Base-by-base conservation (phyloP, 2,888 invertebrate genomes). In the Pandemis cinnamomeana region DNA sequence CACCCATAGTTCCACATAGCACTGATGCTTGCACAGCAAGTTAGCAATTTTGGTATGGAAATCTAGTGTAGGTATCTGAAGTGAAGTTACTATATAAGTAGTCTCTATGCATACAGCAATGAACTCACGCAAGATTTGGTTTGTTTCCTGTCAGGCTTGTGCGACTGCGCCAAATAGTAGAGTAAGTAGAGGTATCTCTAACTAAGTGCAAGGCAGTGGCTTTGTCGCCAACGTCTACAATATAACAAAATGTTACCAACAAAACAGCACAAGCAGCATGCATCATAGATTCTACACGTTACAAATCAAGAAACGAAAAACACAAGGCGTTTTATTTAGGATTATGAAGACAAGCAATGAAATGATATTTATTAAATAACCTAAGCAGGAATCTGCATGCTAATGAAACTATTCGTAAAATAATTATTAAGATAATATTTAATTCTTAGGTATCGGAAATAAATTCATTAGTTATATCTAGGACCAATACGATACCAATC, bases 391-490 rank as follows among this genome's bases (percentile, higher is more conserved):
- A 36, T 36, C 27, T 36, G 27, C 27, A 36, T 36, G 27, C 27
- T 36, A 36, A 36, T 36, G 27, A 36, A 36, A 36, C 4, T 2
- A 36, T 36, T 36, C 27, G 27, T 36, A 36, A 36, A 36, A 36
- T 36, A 36, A 36, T 36, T 36, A 36, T 36, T 1, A 36, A 36
- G 27, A 36, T 36, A 36, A 36, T 36, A 36, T 36, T 36, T 36
- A 36, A 36, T 36, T 36, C 27, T 36, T 36, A 48, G 46, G 11
- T 11, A 48, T 48, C 3, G 7, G n/a, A 4, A 2, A n/a, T 15
- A n/a, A n/a, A 15, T 53, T 53, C n/a, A n/a, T 15, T 53, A 53
- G n/a, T 53, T 53, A 53, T 53, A 53, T 53, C 53, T 53, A 15
- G 53, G 15, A 15, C 27, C 27, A 36, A 36, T 36, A 36, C 15